Percentiles rank a stretch among this genome's conserved stretches.
Conservation (phyloP, 2,797 vertebrate species). For the Premnoplex brunnescens region DNA sequence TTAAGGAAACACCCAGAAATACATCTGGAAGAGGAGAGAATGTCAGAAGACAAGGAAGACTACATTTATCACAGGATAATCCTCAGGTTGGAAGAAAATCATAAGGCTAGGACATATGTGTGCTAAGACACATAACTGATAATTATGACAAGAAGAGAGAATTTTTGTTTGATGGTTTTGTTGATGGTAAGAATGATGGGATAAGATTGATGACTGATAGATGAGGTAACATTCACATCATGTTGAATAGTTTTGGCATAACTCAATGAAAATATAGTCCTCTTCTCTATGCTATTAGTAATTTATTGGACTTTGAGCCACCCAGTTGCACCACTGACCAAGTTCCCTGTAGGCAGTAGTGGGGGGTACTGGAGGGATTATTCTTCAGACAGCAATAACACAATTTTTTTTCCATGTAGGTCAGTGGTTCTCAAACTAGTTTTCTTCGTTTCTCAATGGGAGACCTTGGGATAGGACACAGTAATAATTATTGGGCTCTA, state of each 20-base stretch:
- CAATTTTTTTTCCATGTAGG: neutral
- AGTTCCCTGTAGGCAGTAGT: neutral
- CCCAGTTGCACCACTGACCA: neutral
- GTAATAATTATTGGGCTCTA: neutral
- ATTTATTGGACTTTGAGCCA: neutral
- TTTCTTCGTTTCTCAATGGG: neutral
- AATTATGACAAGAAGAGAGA: neutral
- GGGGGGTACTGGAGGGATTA: neutral
- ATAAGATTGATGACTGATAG: neutral
- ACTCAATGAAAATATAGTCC: neutral
- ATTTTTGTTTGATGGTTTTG: neutral
- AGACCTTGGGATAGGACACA: neutral
- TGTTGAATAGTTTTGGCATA: neutral
- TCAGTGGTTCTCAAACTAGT: neutral
- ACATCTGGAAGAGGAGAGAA: neutral
- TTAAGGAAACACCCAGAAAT: neutral
- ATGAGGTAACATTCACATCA: neutral
- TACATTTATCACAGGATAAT: neutral
- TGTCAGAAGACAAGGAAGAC: neutral
- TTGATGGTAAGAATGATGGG: neutral
- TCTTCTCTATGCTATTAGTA: neutral
- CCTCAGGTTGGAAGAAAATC: neutral
- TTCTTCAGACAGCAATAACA: neutral
- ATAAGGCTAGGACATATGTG: neutral
- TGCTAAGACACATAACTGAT: neutral